Percentiles rank a stretch among this genome's conserved stretches.
These are phyloP conservation scores for Plotosus lineatus DNA, from an alignment of 2,113 vertebrate genomes.

Conservation along the genomic window DNA sequence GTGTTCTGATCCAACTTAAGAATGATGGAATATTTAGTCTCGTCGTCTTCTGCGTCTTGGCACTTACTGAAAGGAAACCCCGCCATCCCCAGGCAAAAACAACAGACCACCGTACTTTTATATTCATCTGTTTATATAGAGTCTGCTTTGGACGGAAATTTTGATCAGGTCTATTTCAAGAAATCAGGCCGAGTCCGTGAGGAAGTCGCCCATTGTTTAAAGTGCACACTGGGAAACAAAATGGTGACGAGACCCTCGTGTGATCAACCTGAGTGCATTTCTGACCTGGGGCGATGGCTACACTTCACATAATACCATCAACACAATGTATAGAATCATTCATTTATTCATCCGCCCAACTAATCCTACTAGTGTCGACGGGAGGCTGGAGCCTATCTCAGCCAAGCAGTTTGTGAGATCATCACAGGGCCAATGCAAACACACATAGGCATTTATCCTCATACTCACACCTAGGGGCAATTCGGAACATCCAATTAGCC, in stretches of 20 bases:
- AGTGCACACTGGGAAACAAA: constrained; percentile 8
- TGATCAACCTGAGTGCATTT: neutral
- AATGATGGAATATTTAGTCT: constrained; percentile 2
- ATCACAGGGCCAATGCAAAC: too few species aligned
- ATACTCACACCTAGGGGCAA: too few species aligned
- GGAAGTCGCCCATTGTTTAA: neutral
- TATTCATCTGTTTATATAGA: constrained; percentile 39
- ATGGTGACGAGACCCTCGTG: neutral
- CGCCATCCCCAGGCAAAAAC: constrained; percentile 17
- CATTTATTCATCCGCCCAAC: too few species aligned
- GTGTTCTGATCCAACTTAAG: neutral
- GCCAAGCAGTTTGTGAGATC: too few species aligned
- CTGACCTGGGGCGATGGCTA: neutral
- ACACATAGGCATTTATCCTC: too few species aligned
- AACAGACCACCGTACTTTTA: neutral
- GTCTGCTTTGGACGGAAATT: constrained; percentile 27
- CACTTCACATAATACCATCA: too few species aligned
- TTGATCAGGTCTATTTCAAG: constrained; percentile 34
- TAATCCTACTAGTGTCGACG: too few species aligned
- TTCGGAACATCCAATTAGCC: too few species aligned
- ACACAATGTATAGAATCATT: neutral
- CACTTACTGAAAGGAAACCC: constrained; percentile 3
- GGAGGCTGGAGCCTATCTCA: too few species aligned
- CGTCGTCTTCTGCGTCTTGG: constrained; percentile 2
- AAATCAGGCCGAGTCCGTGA: neutral